Evolutionary conservation across 2,113 vertebrate genomes (phyloP), one percentile per base, ranked within the genome.

Genomic region (Dicrurus megarhynchus): DNA sequence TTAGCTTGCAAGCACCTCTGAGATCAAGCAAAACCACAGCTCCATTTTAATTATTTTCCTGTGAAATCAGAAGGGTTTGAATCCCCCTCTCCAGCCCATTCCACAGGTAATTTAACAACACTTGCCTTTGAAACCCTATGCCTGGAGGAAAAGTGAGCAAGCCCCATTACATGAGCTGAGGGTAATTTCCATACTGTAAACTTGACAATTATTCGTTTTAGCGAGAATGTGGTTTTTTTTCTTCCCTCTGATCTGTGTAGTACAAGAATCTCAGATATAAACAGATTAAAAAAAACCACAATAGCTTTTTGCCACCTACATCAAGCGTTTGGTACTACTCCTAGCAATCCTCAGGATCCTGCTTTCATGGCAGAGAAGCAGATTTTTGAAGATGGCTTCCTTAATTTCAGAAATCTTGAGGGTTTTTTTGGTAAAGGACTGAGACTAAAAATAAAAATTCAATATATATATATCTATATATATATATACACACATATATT

Each of bases 1-100:
- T 95, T 83, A 86, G 93, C 44, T 87, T 80, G 56, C 81, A 86
- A 86, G 82, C 64, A 90, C 76, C 68, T 89, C 73, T 28, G 47
- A 90, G 90, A 96, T 92, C 56, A 74, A 96, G 90, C 20, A 71
- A 93, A 63, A 74, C 9, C 0, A 0, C 33, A 75, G 60, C 52
- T 90, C 53, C 49, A 17, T 47, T 88, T 82, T 49, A 83, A 94
- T 83, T 84, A 81, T 68, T 81, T 84, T 86, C 65, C 75, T 74
- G 60, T 52, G 64, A 88, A 64, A 86, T 78, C 32, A 60, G 39
- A 37, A 89, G 47, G 49, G 73, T 59, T 87, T 78, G 21, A 32
- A 80, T 50, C 16, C 44, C 33, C 39, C 50, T 24, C 28, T 35
- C 46, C 22, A 3, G n/a, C 47, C 73, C 59, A 12, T 52, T 63